phyloP scores from a whole-genome alignment of 2,888 invertebrate species.

The Spilosoma lubricipeda region DNA sequence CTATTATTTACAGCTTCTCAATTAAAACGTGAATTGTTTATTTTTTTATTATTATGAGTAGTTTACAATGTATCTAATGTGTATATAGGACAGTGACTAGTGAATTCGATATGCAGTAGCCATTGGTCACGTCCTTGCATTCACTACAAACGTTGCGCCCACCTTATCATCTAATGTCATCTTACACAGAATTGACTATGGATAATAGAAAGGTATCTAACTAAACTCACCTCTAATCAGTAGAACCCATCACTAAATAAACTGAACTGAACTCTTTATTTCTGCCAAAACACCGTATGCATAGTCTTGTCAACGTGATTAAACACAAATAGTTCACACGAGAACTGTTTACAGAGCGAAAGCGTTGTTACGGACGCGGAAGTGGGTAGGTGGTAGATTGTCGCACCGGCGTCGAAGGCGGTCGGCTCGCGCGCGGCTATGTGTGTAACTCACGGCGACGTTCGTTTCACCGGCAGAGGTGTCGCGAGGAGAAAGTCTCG shows the following conservation, averaged over 20 bases:
- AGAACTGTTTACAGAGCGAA: conserved; percentile 79
- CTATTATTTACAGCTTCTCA: conserved; percentile 52
- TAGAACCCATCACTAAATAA: conserved; percentile 67
- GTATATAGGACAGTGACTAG: conserved; percentile 37
- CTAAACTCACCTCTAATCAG: conserved; percentile 79
- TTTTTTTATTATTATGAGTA: conserved; percentile 27
- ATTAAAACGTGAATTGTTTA: conserved; percentile 39
- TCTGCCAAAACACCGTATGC: conserved; percentile 53
- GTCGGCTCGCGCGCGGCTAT: conserved; percentile 78
- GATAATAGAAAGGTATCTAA: conserved; percentile 74
- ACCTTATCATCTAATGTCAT: conserved; percentile 81
- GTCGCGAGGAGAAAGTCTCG: conserved; percentile 86
- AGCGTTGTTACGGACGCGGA: conserved; percentile 74
- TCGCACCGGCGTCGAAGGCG: conserved; percentile 68
- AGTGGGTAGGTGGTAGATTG: conserved; percentile 55
- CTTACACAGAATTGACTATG: conserved; percentile 64
- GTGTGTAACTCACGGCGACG: conserved; percentile 73
- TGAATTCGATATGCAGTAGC: conserved; percentile 56
- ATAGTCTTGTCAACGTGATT: conserved; percentile 53
- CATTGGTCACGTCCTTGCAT: conserved; percentile 77
- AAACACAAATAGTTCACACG: conserved; percentile 71
- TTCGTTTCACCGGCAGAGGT: conserved; percentile 77
- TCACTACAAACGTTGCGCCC: conserved; percentile 70
- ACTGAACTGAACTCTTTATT: conserved; percentile 48
- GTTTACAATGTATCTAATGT: background rate